A percentile compares a stretch with the other conserved stretches of the same genome.
Evolutionary conservation across 1,140 invertebrate species (phyloP).

Genomic region (Leptinotarsa lineolata): DNA sequence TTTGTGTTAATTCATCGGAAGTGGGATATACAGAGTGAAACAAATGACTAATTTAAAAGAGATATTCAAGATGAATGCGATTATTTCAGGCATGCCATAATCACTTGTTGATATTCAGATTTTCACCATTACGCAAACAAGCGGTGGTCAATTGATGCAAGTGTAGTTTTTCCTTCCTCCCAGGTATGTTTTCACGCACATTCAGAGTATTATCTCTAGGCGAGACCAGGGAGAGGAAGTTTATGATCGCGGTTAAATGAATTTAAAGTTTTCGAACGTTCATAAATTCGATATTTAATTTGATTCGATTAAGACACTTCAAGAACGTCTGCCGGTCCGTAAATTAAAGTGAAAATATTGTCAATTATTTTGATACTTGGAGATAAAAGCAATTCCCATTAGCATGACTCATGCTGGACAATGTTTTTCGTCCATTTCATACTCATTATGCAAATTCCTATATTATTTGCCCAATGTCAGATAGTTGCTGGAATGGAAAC

Average conservation of each 20-base stretch:
- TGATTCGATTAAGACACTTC: slow-evolving; percentile 8
- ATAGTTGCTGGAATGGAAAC: not conserved
- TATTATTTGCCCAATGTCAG: not conserved
- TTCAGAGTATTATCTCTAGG: no score
- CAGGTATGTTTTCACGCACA: no score
- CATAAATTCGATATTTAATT: not conserved
- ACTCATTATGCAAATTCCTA: not conserved
- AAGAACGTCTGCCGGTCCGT: not conserved
- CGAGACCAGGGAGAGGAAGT: not conserved
- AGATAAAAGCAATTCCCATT: not conserved
- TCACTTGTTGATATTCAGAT: no score
- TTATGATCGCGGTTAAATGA: not conserved
- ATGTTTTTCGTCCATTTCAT: not conserved
- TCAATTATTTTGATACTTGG: slow-evolving; percentile 2
- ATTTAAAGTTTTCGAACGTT: slow-evolving; percentile 1
- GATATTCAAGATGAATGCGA: no score
- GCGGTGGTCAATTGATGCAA: no score
- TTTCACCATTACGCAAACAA: no score
- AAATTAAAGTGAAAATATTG: not conserved
- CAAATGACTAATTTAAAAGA: no score
- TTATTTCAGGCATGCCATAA: no score
- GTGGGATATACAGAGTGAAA: no score
- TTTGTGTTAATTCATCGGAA: no score
- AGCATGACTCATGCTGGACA: not conserved
- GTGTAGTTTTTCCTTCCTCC: no score